Evolutionary conservation across 1,140 invertebrate genomes (phyloP), one percentile per base, ranked within the genome.

Genomic region (Bombus turneri): DNA sequence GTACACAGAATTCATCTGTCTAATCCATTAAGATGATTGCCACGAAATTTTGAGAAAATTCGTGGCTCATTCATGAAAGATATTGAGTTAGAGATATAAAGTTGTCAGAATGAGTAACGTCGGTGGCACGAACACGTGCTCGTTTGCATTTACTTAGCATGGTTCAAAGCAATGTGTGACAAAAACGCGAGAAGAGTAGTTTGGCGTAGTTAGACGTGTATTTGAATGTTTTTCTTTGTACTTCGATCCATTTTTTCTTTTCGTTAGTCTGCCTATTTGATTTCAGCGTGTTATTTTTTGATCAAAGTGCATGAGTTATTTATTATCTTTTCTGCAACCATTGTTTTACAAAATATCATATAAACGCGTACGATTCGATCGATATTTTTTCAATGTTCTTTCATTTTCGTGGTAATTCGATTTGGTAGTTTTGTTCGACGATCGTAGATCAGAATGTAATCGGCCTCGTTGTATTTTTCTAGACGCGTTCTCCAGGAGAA

Each of bases 401-500:
- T n/a, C 10, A 37, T 68, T 69, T 28, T 28, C 34, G 22, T 39
- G 22, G 71, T 18, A 15, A 18, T n/a, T 73, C 25, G 31, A 41
- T 41, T 41, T 18, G 22, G 15, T 73, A n/a, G 71, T 18, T 74
- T 31, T 8, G 15, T 22, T 47, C 18, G 3, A 22, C 41, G 10
- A 18, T 12, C 9, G 13, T 34, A 34, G 22, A 31, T 77, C 13
- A 0, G 28, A 31, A 9, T 22, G 22, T 47, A 13, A 71, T 71
- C 18, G 9, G 25, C 18, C 8, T 68, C n/a, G 59, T 53, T 28
- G 12, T 75, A 57, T 93, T 93, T 91, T 95, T 96, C 92, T 95
- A 96, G 96, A 95, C 95, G 96, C 93, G 96, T 96, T 88, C 95
- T 97, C 85, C 96, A 96, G 94, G 96, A 97, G 89, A 96, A 96